Base-by-base conservation (phyloP, 2,888 invertebrate species). In the Byasa hedistus region DNA sequence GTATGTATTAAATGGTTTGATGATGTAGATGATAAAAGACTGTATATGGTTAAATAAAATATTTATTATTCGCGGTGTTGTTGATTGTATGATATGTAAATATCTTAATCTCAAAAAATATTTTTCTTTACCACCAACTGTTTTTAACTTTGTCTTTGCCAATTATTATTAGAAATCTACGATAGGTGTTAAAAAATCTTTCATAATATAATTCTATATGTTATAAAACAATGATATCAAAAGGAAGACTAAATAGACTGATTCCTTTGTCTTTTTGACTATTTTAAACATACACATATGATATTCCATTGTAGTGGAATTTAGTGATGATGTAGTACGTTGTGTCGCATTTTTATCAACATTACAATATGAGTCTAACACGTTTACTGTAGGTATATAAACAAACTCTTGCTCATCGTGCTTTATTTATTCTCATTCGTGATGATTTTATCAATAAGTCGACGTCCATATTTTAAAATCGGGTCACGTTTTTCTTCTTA, bases 381-480 rank as follows among this genome's bases (percentile, higher is more conserved):
- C 57, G 48, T 59, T 66, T 62, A 52, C 32, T 36, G 44, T 55
- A n/a, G n/a, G n/a, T n/a, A 44, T 51, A 51, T 57, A 64, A 64
- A 57, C 63, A 64, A 64, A 51, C 36, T 27, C 54, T 66, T 62
- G 59, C 55, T 66, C 62, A 63, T 56, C 55, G 62, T 54, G 27
- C 21, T 61, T 61, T 65, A 66, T 66, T 61, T 66, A 66, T 66
- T 66, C 61, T 57, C 22, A 44, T 44, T 62, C 66, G 66, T 66
- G 66, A 44, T 55, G 54, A 55, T 63, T 58, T 58, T 62, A 66
- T 59, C 58, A 66, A 66, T 62, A 66, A 44, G 62, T 17, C 59
- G 8, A 48, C 58, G 55, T n/a, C 10, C 36, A 36, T 36, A 52
- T 58, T 66, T 66, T 48, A 32, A 66, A 66, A 55, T 55, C 59